Conservation (phyloP, 2,888 invertebrate species). For the Hemaris fuciformis region DNA sequence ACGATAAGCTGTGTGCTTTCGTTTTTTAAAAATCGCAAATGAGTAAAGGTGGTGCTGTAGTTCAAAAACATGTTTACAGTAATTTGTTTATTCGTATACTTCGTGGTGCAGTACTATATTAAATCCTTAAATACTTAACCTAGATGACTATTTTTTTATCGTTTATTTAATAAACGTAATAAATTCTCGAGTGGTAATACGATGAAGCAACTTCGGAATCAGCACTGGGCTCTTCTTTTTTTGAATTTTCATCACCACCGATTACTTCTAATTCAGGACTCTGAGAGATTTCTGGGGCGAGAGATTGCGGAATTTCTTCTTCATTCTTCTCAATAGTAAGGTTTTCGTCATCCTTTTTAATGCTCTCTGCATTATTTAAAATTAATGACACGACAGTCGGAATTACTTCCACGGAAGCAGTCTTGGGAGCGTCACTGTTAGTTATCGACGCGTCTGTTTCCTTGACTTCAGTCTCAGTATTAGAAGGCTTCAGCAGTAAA, state of each 20-base stretch:
- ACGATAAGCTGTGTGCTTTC: neutral
- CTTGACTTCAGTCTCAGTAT: conserved; percentile 25
- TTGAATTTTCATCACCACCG: conserved; percentile 22
- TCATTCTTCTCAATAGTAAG: conserved; percentile 1
- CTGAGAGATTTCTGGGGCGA: neutral
- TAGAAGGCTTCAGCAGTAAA: conserved; percentile 34
- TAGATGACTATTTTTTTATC: conserved; percentile 12
- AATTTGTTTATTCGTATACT: conserved; percentile 25
- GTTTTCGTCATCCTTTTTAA: conserved; percentile 21
- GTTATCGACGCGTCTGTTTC: conserved; percentile 22
- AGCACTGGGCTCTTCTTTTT: conserved; percentile 35
- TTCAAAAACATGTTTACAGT: conserved; percentile 18
- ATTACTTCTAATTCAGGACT: neutral
- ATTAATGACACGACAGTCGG: conserved; percentile 42
- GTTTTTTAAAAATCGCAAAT: neutral
- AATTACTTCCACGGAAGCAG: conserved; percentile 33
- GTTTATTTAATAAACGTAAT: conserved; percentile 48
- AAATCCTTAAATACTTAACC: conserved; percentile 16
- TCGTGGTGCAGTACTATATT: conserved; percentile 19
- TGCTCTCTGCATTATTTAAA: conserved; percentile 20
- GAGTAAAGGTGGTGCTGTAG: conserved; percentile 28
- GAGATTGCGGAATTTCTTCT: neutral
- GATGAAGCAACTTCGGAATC: conserved; percentile 73
- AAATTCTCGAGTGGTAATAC: conserved; percentile 62
- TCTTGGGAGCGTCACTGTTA: conserved; percentile 22